A percentile compares a stretch with the other conserved stretches of the same genome.
These are phyloP conservation scores for Pterocles orientalis DNA, from an alignment of 2,113 vertebrate species.

Conservation along the genomic window DNA sequence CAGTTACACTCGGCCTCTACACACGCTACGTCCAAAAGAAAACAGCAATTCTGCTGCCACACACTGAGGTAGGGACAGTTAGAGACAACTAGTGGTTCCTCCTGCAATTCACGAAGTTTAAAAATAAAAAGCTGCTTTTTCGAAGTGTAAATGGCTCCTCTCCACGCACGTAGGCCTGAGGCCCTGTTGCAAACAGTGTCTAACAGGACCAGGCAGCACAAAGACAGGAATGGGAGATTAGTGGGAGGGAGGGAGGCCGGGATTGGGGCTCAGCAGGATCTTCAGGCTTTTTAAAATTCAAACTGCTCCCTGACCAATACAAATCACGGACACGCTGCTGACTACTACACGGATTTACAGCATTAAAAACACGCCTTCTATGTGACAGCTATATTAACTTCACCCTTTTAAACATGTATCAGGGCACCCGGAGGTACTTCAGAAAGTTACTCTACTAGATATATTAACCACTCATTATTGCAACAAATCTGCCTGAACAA, in stretches of 20 bases:
- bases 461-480: constrained; percentile 9
- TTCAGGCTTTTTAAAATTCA: constrained; percentile 85
- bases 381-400: constrained; percentile 83
- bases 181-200: constrained; percentile 76
- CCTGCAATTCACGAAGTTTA: constrained; percentile 46
- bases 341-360: constrained; percentile 81
- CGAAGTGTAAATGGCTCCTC: constrained; percentile 46
- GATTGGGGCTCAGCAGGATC: constrained; percentile 82
- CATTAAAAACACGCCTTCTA: constrained; percentile 79
- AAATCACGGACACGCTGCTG: constrained; percentile 79
- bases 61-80: constrained; percentile 19
- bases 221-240: constrained; percentile 84
- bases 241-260: constrained; percentile 81
- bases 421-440: neutral
- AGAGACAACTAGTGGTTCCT: constrained; percentile 14
- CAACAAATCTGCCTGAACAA: neutral
- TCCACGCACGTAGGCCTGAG: constrained; percentile 68
- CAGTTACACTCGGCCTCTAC: neutral
- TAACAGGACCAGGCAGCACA: constrained; percentile 84
- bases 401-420: constrained; percentile 69
- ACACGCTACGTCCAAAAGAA: neutral
- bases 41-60: neutral
- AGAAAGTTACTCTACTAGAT: constrained; percentile 59
- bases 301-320: constrained; percentile 83
- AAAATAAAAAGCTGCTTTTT: constrained; percentile 57